Base-by-base conservation (phyloP, 2,888 invertebrate species). In the Brachynemurus nebulosus region DNA sequence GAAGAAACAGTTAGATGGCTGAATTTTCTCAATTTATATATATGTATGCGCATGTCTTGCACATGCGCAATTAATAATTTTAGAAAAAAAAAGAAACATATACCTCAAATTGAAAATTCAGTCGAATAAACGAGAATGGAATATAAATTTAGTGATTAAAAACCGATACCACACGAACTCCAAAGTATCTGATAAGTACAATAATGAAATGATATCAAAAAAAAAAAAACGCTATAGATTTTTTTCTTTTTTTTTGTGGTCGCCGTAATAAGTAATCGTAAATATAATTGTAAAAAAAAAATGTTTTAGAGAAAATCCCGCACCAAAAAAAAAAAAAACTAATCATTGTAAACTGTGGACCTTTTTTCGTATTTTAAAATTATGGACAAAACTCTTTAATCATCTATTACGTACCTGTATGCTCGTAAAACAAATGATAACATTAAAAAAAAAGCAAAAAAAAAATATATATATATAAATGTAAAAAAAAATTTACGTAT, bases 391-490 rank as follows among this genome's bases (percentile, higher is more conserved):
- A 25, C 14, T 40, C 25, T 25, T 40, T 40, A 40, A 40, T 40
- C 40, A 40, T 19, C 40, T 40, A 40, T 40, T 40, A 40, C 27
- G 40, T 40, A 40, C 40, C 40, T 40, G 40, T 40, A 40, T 17
- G 40, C 40, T 40, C 40, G 27, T 40, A 27, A 40, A 25, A 40
- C 16, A 19, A 33, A 33, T 33, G n/a, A 7, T 30, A 30, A 30
- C 14, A 12, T 30, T 30, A 30, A 30, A 12, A 30, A 30, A 23
- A n/a, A n/a, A n/a, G n/a, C n/a, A n/a, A n/a, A n/a, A n/a, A n/a
- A n/a, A n/a, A n/a, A n/a, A 33, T 33, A 33, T 14, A 14, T 33
- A 14, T 33, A 33, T 33, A n/a, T 33, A 14, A 14, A 33, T 33
- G 33, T 33, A n/a, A n/a, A 23, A 30, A 12, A 37, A 37, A 37